Percentiles rank a stretch among this genome's conserved stretches.
These are phyloP conservation scores for Aselliscus stoliczkanus DNA, from an alignment of 2,797 vertebrate genomes.

Conservation along the genomic window DNA sequence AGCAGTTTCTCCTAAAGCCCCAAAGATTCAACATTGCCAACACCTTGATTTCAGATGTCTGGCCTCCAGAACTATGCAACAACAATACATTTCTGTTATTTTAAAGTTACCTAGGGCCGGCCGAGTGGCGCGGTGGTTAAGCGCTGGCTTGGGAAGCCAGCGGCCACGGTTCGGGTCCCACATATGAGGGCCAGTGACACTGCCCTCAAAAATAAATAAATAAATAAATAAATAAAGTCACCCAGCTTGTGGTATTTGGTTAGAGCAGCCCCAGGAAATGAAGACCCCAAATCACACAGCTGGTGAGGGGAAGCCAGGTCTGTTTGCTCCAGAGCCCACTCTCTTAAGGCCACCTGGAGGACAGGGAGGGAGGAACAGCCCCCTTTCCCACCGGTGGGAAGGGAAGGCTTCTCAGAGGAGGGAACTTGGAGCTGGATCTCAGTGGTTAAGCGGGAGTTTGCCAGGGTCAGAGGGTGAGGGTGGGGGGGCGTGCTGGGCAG, in stretches of 20 bases:
- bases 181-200: too few relatives aligned
- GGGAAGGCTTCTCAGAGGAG: background rate
- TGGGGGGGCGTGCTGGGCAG: background rate
- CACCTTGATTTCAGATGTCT: background rate
- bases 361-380: too few relatives aligned
- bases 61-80: background rate
- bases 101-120: too few relatives aligned
- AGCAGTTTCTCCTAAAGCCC: background rate
- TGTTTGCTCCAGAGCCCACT: background rate
- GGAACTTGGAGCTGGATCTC: background rate
- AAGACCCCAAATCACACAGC: background rate
- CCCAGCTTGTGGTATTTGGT: background rate
- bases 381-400: background rate
- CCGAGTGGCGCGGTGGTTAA: too few relatives aligned
- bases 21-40: background rate
- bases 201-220: too few relatives aligned
- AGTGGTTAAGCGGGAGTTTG: background rate
- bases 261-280: background rate
- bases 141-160: too few relatives aligned
- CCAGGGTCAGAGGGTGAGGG: background rate
- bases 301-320: background rate
- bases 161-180: too few relatives aligned
- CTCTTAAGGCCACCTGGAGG: background rate
- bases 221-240: too few relatives aligned
- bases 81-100: background rate